Percentiles rank a stretch among this genome's conserved stretches.
Conservation (phyloP, 2,888 invertebrate genomes). For the Neoaliturus tenellus region DNA sequence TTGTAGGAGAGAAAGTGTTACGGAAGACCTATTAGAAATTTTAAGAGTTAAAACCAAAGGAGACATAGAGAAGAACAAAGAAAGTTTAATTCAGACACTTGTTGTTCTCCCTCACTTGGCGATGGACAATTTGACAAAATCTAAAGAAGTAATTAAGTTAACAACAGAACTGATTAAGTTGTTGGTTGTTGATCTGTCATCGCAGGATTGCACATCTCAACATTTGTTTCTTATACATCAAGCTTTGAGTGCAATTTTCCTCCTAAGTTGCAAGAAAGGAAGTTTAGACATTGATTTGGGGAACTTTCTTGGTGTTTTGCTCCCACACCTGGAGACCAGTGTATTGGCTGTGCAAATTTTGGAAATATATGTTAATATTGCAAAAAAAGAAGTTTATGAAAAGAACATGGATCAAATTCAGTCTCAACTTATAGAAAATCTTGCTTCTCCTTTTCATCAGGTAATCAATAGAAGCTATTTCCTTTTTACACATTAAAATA, state of each 20-base stretch:
- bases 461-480: too few relatives aligned
- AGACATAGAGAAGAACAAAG: neutral
- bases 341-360: slow-evolving; percentile 75
- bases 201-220: neutral
- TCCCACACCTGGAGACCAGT: slow-evolving; percentile 71
- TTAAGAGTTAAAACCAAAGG: neutral
- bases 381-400: slow-evolving; percentile 68
- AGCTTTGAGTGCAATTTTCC: slow-evolving; percentile 8
- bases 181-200: neutral
- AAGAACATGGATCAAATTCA: slow-evolving; percentile 72
- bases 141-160: neutral
- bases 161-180: neutral
- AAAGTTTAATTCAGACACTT: neutral
- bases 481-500: too few relatives aligned
- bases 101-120: slow-evolving; percentile 15
- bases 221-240: neutral
- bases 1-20: slow-evolving; percentile 18
- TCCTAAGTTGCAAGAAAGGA: neutral
- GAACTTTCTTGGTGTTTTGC: neutral
- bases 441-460: slow-evolving; percentile 82
- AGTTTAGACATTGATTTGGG: neutral
- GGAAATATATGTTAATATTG: slow-evolving; percentile 76
- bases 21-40: neutral
- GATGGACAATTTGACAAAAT: neutral
- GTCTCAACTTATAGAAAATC: slow-evolving; percentile 75